Conservation (phyloP, 1,140 invertebrate species). For the Harpegnathos saltator region DNA sequence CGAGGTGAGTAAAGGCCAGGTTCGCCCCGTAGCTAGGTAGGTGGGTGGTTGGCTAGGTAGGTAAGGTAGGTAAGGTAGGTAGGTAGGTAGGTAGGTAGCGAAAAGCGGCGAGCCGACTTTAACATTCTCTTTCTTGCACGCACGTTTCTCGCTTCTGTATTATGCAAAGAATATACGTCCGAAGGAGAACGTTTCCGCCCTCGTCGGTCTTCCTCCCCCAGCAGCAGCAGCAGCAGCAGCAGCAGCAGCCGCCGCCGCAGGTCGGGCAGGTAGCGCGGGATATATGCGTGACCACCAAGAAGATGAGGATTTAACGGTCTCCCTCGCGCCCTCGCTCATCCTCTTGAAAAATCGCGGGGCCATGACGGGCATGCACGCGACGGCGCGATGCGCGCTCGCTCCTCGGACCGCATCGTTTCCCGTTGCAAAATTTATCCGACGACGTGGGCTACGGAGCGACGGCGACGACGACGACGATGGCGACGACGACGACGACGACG, state of each 20-base stretch:
- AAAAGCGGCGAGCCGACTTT: constrained; percentile 36
- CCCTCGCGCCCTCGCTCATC: constrained; percentile 6
- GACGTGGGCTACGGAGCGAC: not conserved
- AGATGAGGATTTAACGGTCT: constrained; percentile 61
- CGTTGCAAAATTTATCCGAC: constrained; percentile 54
- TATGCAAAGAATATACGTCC: constrained; percentile 36
- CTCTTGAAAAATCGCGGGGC: constrained; percentile 54
- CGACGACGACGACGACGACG: constrained; percentile 1
- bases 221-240: too few species aligned
- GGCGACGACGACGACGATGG: not conserved
- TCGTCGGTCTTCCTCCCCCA: not conserved
- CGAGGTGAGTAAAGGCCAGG: constrained; percentile 55
- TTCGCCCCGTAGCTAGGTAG: not conserved
- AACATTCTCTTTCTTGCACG: constrained; percentile 52
- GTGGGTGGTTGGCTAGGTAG: too few species aligned
- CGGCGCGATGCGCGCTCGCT: constrained; percentile 4
- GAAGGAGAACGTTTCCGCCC: constrained; percentile 23
- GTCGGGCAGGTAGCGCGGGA: not conserved
- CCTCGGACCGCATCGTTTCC: not conserved
- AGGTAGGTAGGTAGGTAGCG: constrained; percentile 4
- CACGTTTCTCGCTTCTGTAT: constrained; percentile 34
- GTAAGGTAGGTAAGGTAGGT: not conserved
- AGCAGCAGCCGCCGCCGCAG: not conserved
- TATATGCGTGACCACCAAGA: constrained; percentile 58
- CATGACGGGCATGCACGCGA: constrained; percentile 63